These are phyloP conservation scores for Leuciscus idus DNA, from an alignment of 2,113 vertebrate species.

Conservation along the genomic window DNA sequence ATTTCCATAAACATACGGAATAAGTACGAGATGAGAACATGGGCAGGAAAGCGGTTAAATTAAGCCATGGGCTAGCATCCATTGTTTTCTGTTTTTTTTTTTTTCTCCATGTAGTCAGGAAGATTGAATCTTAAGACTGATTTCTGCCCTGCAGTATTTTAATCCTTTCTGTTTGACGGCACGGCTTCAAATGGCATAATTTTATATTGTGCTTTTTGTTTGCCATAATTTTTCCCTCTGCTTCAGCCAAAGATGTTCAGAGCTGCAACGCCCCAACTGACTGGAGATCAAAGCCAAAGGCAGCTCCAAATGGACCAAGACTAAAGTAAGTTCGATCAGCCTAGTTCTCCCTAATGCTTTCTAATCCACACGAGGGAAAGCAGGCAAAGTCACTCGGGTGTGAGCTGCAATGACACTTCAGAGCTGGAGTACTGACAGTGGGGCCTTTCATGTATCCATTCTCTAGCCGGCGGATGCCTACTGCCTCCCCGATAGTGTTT, in stretches of 20 bases:
- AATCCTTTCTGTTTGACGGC: not conserved
- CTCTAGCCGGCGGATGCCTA: constrained; percentile 58
- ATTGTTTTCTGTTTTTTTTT: constrained; percentile 29
- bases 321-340: constrained; percentile 76
- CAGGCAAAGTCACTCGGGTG: constrained; percentile 51
- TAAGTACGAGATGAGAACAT: constrained; percentile 25
- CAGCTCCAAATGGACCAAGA: constrained; percentile 60
- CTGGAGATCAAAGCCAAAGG: constrained; percentile 77
- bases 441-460: constrained; percentile 58
- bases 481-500: constrained; percentile 63
- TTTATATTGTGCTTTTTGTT: constrained; percentile 15
- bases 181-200: constrained; percentile 30
- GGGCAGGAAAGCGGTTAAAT: constrained; percentile 15
- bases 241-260: constrained; percentile 54
- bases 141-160: constrained; percentile 4
- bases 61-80: constrained; percentile 31
- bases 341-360: constrained; percentile 28
- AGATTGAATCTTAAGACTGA: not conserved
- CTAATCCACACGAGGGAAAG: constrained; percentile 28
- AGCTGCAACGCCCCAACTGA: constrained; percentile 68
- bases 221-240: not conserved
- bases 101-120: not conserved
- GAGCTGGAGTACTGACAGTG: constrained; percentile 54
- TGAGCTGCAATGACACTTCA: constrained; percentile 22
- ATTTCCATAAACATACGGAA: constrained; percentile 52